phyloP scores from a whole-genome alignment of 2,797 vertebrate species.

The Falco biarmicus region DNA sequence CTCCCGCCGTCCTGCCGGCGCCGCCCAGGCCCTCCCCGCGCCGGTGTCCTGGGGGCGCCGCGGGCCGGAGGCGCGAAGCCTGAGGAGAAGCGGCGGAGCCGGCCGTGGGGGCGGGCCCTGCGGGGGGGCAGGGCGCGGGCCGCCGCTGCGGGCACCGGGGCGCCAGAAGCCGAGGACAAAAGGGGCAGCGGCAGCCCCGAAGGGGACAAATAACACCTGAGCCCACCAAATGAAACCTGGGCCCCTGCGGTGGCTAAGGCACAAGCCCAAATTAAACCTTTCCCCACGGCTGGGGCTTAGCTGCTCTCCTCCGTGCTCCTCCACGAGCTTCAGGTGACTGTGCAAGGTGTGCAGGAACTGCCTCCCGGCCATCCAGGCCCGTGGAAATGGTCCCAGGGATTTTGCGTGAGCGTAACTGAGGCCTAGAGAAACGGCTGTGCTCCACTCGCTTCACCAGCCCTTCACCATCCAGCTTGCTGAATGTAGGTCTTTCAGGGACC shows the following conservation, averaged over 20 bases:
- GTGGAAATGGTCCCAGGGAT: background rate
- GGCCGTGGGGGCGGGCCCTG: fast-evolving
- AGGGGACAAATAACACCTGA: no score
- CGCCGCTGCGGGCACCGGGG: fast-evolving
- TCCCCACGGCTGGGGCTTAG: fast-evolving
- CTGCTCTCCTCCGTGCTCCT: fast-evolving
- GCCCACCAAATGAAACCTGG: background rate
- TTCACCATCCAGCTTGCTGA: fast-evolving
- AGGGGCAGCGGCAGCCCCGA: background rate
- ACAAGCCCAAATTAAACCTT: background rate
- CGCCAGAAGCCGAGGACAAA: fast-evolving
- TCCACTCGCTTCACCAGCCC: background rate
- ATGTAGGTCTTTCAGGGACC: fast-evolving
- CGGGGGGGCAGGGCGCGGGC: background rate
- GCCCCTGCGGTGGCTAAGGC: no score
- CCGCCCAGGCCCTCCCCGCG: fast-evolving
- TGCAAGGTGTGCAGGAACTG: background rate
- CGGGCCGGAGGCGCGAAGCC: fast-evolving
- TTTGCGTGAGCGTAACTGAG: background rate
- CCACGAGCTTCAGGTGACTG: background rate
- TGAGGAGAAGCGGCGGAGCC: fast-evolving
- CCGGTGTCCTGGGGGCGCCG: background rate
- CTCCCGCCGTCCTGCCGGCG: fast-evolving
- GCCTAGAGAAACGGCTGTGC: background rate
- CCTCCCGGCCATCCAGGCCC: background rate